phyloP scores from a whole-genome alignment of 53 echinoderm and acorn worm genomes.

The Actinopyga echinites region DNA sequence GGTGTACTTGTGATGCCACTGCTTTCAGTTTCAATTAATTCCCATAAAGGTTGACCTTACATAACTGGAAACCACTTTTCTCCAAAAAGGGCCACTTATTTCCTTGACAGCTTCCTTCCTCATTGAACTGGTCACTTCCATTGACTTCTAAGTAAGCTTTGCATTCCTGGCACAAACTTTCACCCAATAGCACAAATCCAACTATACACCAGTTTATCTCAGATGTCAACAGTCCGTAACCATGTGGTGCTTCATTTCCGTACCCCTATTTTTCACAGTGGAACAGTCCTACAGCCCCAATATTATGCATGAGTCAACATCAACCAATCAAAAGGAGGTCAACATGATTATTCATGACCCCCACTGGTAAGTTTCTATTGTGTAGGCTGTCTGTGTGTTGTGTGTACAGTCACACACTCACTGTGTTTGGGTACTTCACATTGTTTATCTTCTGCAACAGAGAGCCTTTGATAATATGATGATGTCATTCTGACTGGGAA shows the following conservation, averaged over 20 bases:
- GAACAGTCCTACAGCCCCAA: background rate
- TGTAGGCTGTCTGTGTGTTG: background rate
- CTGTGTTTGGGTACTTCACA: background rate
- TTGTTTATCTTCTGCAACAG: background rate
- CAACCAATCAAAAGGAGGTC: background rate
- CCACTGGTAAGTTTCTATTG: background rate
- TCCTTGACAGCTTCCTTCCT: constrained; percentile 23
- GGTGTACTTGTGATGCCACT: no score
- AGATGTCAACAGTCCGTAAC: no score
- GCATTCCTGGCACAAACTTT: no score
- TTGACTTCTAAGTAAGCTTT: no score
- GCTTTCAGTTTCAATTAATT: no score
- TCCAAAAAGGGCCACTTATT: background rate
- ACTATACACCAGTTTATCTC: no score
- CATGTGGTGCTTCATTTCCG: no score
- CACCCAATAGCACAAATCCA: no score
- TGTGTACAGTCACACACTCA: background rate
- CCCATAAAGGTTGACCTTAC: no score
- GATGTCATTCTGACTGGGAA: constrained; percentile 22
- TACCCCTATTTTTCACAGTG: background rate
- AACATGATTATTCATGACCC: background rate
- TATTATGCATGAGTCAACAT: constrained; percentile 10
- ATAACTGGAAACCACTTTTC: no score
- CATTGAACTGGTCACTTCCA: background rate
- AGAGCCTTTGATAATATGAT: constrained; percentile 1